Evolutionary conservation across 2,888 invertebrate species (phyloP).

Genomic region (Caradrina clavipalpis): DNA sequence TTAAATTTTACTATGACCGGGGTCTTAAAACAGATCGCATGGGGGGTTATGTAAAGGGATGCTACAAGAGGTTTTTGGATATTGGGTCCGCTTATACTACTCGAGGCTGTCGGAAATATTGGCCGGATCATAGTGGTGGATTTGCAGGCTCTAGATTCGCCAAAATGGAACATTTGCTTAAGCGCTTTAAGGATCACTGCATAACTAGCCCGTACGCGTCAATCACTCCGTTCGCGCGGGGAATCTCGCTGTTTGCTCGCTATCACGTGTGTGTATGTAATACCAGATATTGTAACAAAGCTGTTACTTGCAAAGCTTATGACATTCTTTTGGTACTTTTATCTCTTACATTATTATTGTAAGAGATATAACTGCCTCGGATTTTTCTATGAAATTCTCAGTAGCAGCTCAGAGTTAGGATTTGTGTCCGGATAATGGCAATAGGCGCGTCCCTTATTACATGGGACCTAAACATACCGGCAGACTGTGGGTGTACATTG

Average conservation of each 20-base stretch:
- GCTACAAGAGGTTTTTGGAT: constrained; percentile 34
- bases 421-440: too few species aligned
- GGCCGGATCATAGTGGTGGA: not conserved
- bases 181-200: not conserved
- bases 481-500: too few species aligned
- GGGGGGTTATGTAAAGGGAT: not conserved
- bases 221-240: constrained; percentile 21
- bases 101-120: constrained; percentile 25
- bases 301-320: not conserved
- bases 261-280: constrained; percentile 37
- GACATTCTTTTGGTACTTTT: constrained; percentile 7
- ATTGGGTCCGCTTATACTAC: constrained; percentile 22
- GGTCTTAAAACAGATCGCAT: not conserved
- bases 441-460: too few species aligned
- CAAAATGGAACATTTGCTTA: constrained; percentile 22
- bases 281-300: constrained; percentile 23
- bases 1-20: accelerated
- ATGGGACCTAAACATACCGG: too few species aligned
- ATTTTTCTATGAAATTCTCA: too few species aligned
- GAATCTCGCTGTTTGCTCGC: constrained; percentile 29
- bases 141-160: not conserved
- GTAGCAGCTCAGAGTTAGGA: too few species aligned
- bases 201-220: constrained; percentile 33
- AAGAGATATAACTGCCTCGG: too few species aligned
- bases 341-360: constrained; percentile 1